Evolutionary conservation across 1,140 invertebrate species (phyloP).

Genomic region (Plectus sambesii): DNA sequence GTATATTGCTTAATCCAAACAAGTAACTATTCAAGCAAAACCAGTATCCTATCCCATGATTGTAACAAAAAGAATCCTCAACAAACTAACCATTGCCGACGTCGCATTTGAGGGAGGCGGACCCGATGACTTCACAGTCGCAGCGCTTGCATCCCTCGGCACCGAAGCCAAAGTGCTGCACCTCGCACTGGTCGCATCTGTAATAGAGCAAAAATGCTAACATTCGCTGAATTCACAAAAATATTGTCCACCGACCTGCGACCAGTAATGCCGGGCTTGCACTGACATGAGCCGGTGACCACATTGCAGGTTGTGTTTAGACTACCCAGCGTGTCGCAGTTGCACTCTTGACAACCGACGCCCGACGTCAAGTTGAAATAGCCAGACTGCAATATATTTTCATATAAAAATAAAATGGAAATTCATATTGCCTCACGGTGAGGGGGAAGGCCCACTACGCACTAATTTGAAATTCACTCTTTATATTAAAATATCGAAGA

Average conservation of each 20-base stretch:
- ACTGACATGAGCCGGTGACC: constrained; percentile 69
- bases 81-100: constrained; percentile 22
- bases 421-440: constrained; percentile 1
- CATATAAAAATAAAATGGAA: constrained; percentile 46
- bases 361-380: constrained; percentile 61
- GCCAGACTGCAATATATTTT: constrained; percentile 51
- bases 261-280: constrained; percentile 64
- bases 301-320: constrained; percentile 68
- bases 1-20: no score
- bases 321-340: constrained; percentile 73
- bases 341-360: constrained; percentile 65
- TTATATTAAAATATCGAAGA: constrained; percentile 66
- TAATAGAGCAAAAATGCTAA: no score
- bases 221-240: no score
- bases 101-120: constrained; percentile 39
- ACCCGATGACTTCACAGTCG: constrained; percentile 37
- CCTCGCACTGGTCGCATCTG: constrained; percentile 69
- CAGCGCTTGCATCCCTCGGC: constrained; percentile 49
- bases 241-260: constrained; percentile 25
- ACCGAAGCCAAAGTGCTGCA: constrained; percentile 78
- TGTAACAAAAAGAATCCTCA: background rate
- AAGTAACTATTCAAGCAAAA: background rate
- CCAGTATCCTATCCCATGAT: background rate
- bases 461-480: no score
- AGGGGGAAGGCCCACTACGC: constrained; percentile 13